phyloP scores from a whole-genome alignment of 92 coral and sea anemone genomes.

The Porites rus region DNA sequence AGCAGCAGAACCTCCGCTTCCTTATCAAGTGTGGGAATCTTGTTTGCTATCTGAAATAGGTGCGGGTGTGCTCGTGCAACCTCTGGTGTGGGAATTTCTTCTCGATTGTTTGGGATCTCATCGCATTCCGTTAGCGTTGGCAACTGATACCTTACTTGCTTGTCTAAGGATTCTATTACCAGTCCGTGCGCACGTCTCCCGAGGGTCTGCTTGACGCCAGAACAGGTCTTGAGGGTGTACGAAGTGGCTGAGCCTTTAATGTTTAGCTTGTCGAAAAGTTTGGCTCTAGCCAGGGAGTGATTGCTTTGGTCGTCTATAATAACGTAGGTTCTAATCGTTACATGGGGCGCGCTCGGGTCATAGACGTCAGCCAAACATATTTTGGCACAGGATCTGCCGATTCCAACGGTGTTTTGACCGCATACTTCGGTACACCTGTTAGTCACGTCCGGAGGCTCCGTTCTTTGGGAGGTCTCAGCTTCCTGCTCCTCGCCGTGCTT shows the following conservation, averaged over 20 bases:
- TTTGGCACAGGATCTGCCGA: slow-evolving; percentile 50
- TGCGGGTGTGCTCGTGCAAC: slow-evolving; percentile 60
- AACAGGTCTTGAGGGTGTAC: slow-evolving; percentile 23
- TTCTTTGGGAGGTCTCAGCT: slow-evolving; percentile 46
- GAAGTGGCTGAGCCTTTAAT: slow-evolving; percentile 6
- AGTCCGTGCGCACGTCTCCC: slow-evolving; percentile 50
- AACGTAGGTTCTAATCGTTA: slow-evolving; percentile 33
- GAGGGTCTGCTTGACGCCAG: slow-evolving; percentile 3
- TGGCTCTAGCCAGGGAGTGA: slow-evolving; percentile 41
- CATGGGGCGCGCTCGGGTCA: neutral
- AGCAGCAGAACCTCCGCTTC: slow-evolving; percentile 51
- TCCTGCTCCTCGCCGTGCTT: neutral
- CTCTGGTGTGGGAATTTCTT: slow-evolving; percentile 54
- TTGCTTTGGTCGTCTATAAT: slow-evolving; percentile 63
- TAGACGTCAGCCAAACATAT: slow-evolving; percentile 57
- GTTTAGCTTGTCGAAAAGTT: slow-evolving; percentile 25
- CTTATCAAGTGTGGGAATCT: slow-evolving; percentile 39
- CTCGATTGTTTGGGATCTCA: slow-evolving; percentile 50
- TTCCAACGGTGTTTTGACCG: neutral
- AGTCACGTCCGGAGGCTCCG: slow-evolving; percentile 44
- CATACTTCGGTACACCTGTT: slow-evolving; percentile 56
- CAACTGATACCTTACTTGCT: neutral
- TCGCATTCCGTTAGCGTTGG: slow-evolving; percentile 38
- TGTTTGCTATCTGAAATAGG: slow-evolving; percentile 34
- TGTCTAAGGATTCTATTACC: slow-evolving; percentile 42